phyloP scores from a whole-genome alignment of 2,113 vertebrate species.

The Phalacrocorax pelagicus region DNA sequence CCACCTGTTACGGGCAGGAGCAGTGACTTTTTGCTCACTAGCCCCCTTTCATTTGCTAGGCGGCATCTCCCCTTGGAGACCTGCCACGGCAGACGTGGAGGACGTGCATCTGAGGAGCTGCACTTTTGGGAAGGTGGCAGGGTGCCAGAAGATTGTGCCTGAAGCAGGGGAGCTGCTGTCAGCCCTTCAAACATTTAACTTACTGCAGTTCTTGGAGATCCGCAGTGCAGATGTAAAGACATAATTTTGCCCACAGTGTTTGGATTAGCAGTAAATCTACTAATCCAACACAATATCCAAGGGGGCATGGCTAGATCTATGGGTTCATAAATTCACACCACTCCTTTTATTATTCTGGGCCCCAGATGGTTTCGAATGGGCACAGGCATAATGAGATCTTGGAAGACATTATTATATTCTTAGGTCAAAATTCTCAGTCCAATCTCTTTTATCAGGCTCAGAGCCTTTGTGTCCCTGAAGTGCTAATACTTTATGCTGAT shows the following conservation, averaged over 20 bases:
- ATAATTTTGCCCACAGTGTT: constrained; percentile 58
- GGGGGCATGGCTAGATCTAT: constrained; percentile 51
- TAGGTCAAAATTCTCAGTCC: constrained; percentile 68
- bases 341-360: constrained; percentile 62
- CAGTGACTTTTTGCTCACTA: neutral
- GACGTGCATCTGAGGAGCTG: constrained; percentile 13
- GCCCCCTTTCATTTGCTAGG: neutral
- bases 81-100: neutral
- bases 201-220: neutral
- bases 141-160: constrained; percentile 17
- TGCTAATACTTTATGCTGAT: constrained; percentile 67
- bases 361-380: constrained; percentile 65
- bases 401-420: constrained; percentile 71
- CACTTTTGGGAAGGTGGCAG: constrained; percentile 40
- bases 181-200: constrained; percentile 38
- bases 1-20: neutral
- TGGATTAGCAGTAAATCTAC: constrained; percentile 70
- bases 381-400: constrained; percentile 66
- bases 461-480: constrained; percentile 65
- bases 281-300: constrained; percentile 68
- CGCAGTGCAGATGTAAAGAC: constrained; percentile 53
- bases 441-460: constrained; percentile 51
- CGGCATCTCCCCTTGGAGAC: neutral
- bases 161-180: constrained; percentile 46
- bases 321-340: constrained; percentile 64